Percentiles rank a stretch among this genome's conserved stretches.
Conservation (phyloP, 2,888 invertebrate genomes). For the Parnassius smintheus region DNA sequence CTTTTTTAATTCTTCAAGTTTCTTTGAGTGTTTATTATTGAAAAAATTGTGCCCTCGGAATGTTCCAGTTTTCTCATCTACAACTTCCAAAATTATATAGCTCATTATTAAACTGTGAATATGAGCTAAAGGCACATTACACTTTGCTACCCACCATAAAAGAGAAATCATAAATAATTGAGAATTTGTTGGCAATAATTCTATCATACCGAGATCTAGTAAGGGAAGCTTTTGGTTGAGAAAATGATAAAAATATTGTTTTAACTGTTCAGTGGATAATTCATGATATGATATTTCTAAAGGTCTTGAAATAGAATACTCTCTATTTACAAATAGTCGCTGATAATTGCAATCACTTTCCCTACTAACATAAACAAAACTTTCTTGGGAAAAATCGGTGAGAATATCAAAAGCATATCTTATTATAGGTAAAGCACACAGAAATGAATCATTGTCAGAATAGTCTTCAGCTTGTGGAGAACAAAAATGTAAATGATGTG, state of each 20-base stretch:
- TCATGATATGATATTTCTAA: constrained; percentile 47
- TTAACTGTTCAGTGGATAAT: constrained; percentile 49
- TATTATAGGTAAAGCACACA: constrained; percentile 82
- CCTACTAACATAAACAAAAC: constrained; percentile 60
- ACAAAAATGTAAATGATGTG: constrained; percentile 83
- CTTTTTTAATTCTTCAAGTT: constrained; percentile 55
- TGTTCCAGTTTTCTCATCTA: constrained; percentile 81
- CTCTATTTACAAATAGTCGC: constrained; percentile 48
- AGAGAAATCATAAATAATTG: constrained; percentile 80
- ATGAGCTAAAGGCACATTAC: constrained; percentile 65
- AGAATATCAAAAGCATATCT: constrained; percentile 79
- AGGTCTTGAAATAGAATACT: constrained; percentile 45
- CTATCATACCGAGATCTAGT: constrained; percentile 55
- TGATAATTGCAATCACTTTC: constrained; percentile 55
- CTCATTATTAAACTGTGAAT: constrained; percentile 81
- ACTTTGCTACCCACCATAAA: constrained; percentile 81
- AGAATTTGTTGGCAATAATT: constrained; percentile 79
- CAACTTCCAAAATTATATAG: constrained; percentile 78
- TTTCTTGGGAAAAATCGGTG: constrained; percentile 60
- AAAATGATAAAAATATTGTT: constrained; percentile 69
- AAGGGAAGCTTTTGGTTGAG: constrained; percentile 63
- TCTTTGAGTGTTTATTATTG: constrained; percentile 64
- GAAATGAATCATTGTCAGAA: constrained; percentile 79
- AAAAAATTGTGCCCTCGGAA: constrained; percentile 73
- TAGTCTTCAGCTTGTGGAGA: constrained; percentile 88